These are phyloP conservation scores for Trachymyrmex septentrionalis DNA, from an alignment of 1,140 invertebrate species.

Conservation along the genomic window DNA sequence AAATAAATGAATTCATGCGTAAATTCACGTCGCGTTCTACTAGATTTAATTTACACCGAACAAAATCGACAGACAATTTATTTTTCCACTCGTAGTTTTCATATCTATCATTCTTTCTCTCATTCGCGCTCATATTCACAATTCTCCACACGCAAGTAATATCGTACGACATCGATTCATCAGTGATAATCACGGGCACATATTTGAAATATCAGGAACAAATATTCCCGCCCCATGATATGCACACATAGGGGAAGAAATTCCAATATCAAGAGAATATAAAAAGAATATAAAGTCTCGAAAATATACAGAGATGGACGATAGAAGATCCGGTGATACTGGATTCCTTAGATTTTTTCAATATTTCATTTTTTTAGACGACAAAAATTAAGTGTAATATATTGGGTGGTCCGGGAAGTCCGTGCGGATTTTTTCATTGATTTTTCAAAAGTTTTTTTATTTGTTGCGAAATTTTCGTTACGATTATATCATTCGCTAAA, in stretches of 20 bases:
- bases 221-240: neutral
- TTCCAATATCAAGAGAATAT: neutral
- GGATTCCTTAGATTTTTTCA: no score
- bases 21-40: slow-evolving; percentile 44
- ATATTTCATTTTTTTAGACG: no score
- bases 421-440: no score
- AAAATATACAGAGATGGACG: neutral
- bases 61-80: slow-evolving; percentile 38
- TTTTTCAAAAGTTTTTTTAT: no score
- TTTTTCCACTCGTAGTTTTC: slow-evolving; percentile 35
- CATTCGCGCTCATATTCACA: neutral
- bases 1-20: slow-evolving; percentile 52
- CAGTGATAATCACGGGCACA: slow-evolving; percentile 17
- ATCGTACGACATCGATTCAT: slow-evolving; percentile 41
- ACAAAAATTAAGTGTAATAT: no score
- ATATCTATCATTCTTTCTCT: slow-evolving; percentile 35
- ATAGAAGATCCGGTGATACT: no score
- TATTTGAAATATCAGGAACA: slow-evolving; percentile 29
- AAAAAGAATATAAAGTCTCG: neutral
- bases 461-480: no score
- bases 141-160: slow-evolving; percentile 9
- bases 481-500: no score
- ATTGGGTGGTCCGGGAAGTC: no score
- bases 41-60: slow-evolving; percentile 57
- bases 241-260: neutral